These are phyloP conservation scores for Clistopyga incitator DNA, from an alignment of 2,888 invertebrate species.

Conservation along the genomic window DNA sequence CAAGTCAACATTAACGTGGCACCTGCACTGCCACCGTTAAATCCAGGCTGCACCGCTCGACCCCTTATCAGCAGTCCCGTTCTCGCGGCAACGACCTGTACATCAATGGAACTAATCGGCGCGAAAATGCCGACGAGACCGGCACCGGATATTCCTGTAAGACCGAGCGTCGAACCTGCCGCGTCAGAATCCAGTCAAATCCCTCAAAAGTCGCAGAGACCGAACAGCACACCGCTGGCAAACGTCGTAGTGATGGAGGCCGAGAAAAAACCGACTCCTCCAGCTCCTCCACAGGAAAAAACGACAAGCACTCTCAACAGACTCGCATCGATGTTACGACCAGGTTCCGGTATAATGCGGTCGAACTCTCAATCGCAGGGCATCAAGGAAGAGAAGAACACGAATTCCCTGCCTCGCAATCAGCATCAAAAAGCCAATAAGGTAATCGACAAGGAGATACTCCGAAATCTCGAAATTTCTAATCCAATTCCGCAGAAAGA, in stretches of 20 bases:
- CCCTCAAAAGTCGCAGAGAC: slow-evolving; percentile 72
- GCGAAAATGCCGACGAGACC: slow-evolving; percentile 85
- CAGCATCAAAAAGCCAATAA: slow-evolving; percentile 88
- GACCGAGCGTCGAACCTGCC: slow-evolving; percentile 86
- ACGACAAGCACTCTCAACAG: slow-evolving; percentile 87
- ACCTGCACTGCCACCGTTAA: slow-evolving; percentile 88
- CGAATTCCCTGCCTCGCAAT: slow-evolving; percentile 87
- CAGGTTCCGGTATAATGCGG: slow-evolving; percentile 84
- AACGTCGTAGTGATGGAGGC: slow-evolving; percentile 72
- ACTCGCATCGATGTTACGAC: slow-evolving; percentile 89
- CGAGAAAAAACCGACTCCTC: slow-evolving; percentile 83
- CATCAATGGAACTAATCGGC: slow-evolving; percentile 90
- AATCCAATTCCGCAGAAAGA: slow-evolving; percentile 91
- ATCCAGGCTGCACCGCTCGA: slow-evolving; percentile 87
- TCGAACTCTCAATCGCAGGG: slow-evolving; percentile 86
- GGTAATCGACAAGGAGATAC: slow-evolving; percentile 88
- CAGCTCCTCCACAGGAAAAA: slow-evolving; percentile 48
- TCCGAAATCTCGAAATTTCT: slow-evolving; percentile 93
- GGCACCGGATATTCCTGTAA: slow-evolving; percentile 87
- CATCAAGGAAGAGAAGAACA: slow-evolving; percentile 85
- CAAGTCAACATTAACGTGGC: slow-evolving; percentile 72
- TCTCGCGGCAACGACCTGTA: slow-evolving; percentile 92
- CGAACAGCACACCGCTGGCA: slow-evolving; percentile 75
- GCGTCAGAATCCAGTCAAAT: slow-evolving; percentile 79
- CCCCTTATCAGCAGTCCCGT: slow-evolving; percentile 94